phyloP scores from a whole-genome alignment of 2,888 invertebrate genomes.

The Adelphocoris suturalis region DNA sequence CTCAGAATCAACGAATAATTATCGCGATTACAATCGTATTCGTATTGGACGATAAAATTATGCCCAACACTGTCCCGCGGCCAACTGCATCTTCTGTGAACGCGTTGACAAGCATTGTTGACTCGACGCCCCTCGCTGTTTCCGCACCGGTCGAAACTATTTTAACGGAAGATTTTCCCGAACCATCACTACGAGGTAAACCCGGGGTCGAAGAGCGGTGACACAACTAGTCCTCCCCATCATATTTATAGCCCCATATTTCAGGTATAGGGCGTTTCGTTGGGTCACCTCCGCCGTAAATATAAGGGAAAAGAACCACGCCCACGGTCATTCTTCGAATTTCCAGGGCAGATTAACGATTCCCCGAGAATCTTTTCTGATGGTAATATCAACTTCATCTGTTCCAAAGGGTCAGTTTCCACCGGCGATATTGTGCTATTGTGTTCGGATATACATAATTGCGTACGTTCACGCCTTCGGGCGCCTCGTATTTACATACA shows the following conservation, averaged over 20 bases:
- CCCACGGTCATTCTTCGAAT: conserved; percentile 22
- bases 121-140: neutral
- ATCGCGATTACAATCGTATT: too few species aligned
- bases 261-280: neutral
- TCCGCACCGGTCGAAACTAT: neutral
- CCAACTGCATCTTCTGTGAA: neutral
- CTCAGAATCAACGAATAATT: too few species aligned
- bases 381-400: conserved; percentile 63
- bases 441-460: neutral
- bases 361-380: conserved; percentile 50
- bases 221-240: conserved; percentile 24
- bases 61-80: too few species aligned
- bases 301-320: conserved; percentile 31
- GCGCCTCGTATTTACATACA: conserved; percentile 29
- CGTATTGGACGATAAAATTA: too few species aligned
- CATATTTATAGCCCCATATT: conserved; percentile 4
- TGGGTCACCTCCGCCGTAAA: conserved; percentile 25
- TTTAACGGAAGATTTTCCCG: neutral
- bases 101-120: neutral
- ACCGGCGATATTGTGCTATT: conserved; percentile 1
- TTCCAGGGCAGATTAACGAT: conserved; percentile 33
- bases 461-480: neutral
- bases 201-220: neutral
- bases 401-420: conserved; percentile 46
- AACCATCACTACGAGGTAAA: neutral